A percentile compares a stretch with the other conserved stretches of the same genome.
These are phyloP conservation scores for Ceratosolen solmsi DNA, from an alignment of 1,140 invertebrate species.

Conservation along the genomic window DNA sequence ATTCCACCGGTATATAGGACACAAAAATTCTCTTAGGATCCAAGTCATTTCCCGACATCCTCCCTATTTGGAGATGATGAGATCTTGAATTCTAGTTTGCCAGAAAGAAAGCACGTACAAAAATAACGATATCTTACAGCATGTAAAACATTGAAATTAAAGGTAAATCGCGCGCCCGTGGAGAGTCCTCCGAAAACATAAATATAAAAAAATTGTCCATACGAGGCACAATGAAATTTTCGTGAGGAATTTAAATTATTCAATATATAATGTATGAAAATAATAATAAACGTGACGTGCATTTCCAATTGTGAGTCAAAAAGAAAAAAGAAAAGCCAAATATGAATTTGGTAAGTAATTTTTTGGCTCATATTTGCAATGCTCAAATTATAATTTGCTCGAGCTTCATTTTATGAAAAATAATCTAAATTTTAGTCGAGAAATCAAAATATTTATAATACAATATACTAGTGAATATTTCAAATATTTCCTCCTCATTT, in stretches of 20 bases:
- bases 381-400: too few relatives aligned
- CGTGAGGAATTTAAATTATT: background rate
- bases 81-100: background rate
- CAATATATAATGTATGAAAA: background rate
- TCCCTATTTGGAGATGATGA: conserved; percentile 3
- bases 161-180: background rate
- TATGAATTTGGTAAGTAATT: too few relatives aligned
- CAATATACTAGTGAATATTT: too few relatives aligned
- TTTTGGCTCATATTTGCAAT: too few relatives aligned
- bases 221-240: background rate
- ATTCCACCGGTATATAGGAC: background rate
- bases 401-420: too few relatives aligned
- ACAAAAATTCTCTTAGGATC: background rate
- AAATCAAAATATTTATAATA: too few relatives aligned
- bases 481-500: too few relatives aligned
- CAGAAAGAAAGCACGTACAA: background rate
- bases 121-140: background rate
- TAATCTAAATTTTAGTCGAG: too few relatives aligned
- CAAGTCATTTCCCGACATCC: background rate
- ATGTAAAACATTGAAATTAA: conserved; percentile 4
- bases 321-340: too few relatives aligned
- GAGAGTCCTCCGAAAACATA: background rate
- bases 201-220: background rate
- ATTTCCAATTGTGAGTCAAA: too few relatives aligned
- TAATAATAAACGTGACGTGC: background rate